phyloP scores from a whole-genome alignment of 2,113 vertebrate species.

The Anolis sagrei region DNA sequence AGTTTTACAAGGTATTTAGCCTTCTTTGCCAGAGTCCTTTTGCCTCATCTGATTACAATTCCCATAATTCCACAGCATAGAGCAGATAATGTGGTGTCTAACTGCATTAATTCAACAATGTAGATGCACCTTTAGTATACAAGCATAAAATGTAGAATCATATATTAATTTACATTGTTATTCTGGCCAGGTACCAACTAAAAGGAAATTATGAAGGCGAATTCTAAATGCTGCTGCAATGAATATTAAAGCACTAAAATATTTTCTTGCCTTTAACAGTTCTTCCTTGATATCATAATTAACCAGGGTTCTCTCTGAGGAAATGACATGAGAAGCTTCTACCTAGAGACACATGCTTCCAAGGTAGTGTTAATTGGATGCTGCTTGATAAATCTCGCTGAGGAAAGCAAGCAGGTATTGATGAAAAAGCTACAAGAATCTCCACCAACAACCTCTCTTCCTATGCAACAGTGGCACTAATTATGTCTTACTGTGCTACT shows the following conservation, averaged over 20 bases:
- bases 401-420: constrained; percentile 61
- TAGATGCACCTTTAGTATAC: neutral
- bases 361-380: constrained; percentile 76
- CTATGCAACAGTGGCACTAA: constrained; percentile 54
- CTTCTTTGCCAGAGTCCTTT: too few relatives aligned
- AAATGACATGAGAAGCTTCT: constrained; percentile 48
- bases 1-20: too few relatives aligned
- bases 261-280: constrained; percentile 62
- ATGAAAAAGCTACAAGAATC: constrained; percentile 61
- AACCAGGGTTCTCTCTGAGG: constrained; percentile 65
- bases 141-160: neutral
- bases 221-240: constrained; percentile 54
- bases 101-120: neutral
- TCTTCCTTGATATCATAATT: constrained; percentile 69
- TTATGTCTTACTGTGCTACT: constrained; percentile 59
- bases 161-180: neutral
- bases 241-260: constrained; percentile 56
- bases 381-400: constrained; percentile 66
- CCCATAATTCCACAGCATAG: too few relatives aligned
- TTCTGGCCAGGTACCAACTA: neutral
- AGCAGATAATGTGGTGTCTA: too few relatives aligned
- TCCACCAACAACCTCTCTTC: constrained; percentile 55
- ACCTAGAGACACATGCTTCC: constrained; percentile 60
- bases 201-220: constrained; percentile 19
- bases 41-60: too few relatives aligned